A percentile compares a stretch with the other conserved stretches of the same genome.
These are phyloP conservation scores for Pachydiplax longipennis DNA, from an alignment of 2,888 invertebrate genomes.

Conservation along the genomic window DNA sequence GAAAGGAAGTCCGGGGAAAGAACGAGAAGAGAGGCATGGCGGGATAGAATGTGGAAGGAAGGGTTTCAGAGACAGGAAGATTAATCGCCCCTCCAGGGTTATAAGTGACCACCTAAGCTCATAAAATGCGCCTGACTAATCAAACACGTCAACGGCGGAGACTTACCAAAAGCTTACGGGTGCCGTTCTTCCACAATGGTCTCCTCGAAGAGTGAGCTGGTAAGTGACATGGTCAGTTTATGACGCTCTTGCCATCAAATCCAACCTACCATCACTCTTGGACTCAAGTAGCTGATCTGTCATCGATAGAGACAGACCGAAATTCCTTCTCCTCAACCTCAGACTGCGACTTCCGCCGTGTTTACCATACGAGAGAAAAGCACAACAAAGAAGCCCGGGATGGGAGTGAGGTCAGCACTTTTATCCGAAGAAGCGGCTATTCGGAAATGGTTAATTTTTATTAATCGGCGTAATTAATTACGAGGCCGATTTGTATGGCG, in stretches of 20 bases:
- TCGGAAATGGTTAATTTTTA: background rate
- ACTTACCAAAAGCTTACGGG: background rate
- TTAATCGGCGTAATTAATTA: slow-evolving; percentile 13
- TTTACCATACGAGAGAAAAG: background rate
- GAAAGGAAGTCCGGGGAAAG: background rate
- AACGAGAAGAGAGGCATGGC: background rate
- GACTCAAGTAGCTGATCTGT: slow-evolving; percentile 30
- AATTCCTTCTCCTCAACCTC: background rate
- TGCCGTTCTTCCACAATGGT: background rate
- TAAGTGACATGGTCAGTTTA: slow-evolving; percentile 12
- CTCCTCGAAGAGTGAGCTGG: background rate
- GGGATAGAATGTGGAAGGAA: background rate
- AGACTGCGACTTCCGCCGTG: background rate
- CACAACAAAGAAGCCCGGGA: background rate
- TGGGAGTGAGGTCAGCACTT: slow-evolving; percentile 13
- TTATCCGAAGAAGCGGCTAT: background rate
- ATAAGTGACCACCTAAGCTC: slow-evolving; percentile 36
- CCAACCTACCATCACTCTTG: background rate
- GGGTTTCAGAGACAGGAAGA: background rate
- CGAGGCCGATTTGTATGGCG: background rate
- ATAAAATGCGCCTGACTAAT: slow-evolving; percentile 19
- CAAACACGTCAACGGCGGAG: slow-evolving; percentile 32
- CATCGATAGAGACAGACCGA: background rate
- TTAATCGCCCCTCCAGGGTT: slow-evolving; percentile 2
- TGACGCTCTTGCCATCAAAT: background rate